These are phyloP conservation scores for Zele albiditarsus DNA, from an alignment of 2,888 invertebrate genomes.

Conservation along the genomic window DNA sequence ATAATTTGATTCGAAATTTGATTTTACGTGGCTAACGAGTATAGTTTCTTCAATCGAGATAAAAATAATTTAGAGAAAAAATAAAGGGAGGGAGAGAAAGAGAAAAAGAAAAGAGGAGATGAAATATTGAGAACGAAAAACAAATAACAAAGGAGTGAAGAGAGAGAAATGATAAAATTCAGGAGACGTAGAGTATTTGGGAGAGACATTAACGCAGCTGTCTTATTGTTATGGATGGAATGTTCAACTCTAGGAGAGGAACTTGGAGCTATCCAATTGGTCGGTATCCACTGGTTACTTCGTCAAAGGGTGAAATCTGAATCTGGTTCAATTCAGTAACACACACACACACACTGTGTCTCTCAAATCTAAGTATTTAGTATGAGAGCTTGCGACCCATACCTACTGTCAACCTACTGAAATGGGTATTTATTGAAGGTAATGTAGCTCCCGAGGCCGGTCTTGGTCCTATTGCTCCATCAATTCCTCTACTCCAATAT, in stretches of 20 bases:
- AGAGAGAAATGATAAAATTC: conserved; percentile 45
- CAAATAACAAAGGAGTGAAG: conserved; percentile 33
- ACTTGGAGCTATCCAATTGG: conserved; percentile 70
- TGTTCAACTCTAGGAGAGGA: conserved; percentile 72
- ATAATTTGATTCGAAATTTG: not conserved
- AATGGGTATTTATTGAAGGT: conserved; percentile 71
- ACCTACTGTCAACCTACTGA: conserved; percentile 71
- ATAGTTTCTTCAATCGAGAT: conserved; percentile 38
- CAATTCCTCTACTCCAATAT: not conserved
- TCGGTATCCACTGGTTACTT: conserved; percentile 69
- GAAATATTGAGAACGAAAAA: conserved; percentile 32
- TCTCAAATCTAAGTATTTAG: conserved; percentile 71
- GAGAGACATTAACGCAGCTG: conserved; percentile 72
- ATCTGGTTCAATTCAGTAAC: conserved; percentile 71
- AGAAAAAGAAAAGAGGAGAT: conserved; percentile 35
- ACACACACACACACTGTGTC: conserved; percentile 62
- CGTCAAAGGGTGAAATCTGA: conserved; percentile 71
- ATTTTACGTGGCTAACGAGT: conserved; percentile 57
- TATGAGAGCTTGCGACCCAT: conserved; percentile 72
- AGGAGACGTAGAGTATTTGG: conserved; percentile 61
- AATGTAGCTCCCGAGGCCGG: conserved; percentile 74
- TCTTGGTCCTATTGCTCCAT: conserved; percentile 60
- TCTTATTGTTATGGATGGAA: conserved; percentile 73
- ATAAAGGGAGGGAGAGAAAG: conserved; percentile 24
- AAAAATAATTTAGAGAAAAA: conserved; percentile 5